Evolutionary conservation across 2,113 vertebrate species (phyloP), one percentile per base, ranked within the genome.

Genomic region (Percina caprodes): DNA sequence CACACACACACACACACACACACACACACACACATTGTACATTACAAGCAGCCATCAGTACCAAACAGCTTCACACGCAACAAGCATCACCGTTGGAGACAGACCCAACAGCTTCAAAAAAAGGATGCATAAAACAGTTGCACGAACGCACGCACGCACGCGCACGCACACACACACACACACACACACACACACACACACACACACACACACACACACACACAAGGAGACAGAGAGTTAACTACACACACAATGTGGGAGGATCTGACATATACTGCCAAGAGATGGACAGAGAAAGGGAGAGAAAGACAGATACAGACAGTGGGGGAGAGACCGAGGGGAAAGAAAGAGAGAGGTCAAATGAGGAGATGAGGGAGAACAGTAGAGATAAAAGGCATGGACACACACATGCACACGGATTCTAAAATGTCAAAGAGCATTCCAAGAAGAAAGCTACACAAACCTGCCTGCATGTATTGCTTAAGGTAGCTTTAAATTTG

Each of bases 291-390:
- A 52, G 75, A 15, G 21, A 70, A 45, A 61, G 48, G 5, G 26
- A 77, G 68, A 73, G 61, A 13, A 49, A 42, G 23, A 74, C 68
- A 72, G 61, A 30, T 56, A 42, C 39, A 70, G 33, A 46, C 26
- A 6, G 49, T 4, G n/a, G 42, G 65, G 18, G 65, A 52, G 63
- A 65, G 69, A 30, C 8, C 2, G 19, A 42, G 60, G 10, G 23
- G 42, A 23, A 8, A 30, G 63, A 70, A 56, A 59, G 46, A 59
- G 74, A 46, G 58, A 73, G 85, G 89, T 92, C 89, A 92, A 70
- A 90, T 73, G 71, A 88, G 82, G 82, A 68, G 54, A 89, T 23
- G 68, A 70, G 69, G 49, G 18, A 80, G 73, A 79, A 23, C 77
- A 58, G 83, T 69, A 3, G 61, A 67, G 62, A 74, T 80, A 13